Evolutionary conservation across 92 coral and sea anemone genomes (phyloP).

Genomic region (Palythoa heliodiscus): DNA sequence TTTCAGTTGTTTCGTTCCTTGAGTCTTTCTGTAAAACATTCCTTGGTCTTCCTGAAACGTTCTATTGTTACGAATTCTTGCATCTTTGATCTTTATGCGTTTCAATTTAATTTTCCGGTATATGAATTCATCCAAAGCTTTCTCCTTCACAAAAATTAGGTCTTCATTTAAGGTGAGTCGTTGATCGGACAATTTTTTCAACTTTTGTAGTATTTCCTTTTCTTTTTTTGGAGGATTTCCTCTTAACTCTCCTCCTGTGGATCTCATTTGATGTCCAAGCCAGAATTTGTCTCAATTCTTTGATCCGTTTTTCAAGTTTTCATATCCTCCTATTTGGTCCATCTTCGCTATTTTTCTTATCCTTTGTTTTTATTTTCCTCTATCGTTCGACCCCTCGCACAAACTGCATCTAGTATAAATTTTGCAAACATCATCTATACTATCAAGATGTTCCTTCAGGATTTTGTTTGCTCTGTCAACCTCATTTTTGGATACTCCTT

Average conservation of each 20-base stretch:
- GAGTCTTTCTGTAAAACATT: slow-evolving; percentile 21
- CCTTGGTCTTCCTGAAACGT: slow-evolving; percentile 31
- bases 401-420: slow-evolving; percentile 6
- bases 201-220: background rate
- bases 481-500: background rate
- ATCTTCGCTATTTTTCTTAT: background rate
- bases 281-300: background rate
- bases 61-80: slow-evolving; percentile 32
- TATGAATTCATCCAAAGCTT: slow-evolving; percentile 39
- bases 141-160: slow-evolving; percentile 1
- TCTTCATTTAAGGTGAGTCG: background rate
- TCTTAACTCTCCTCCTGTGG: slow-evolving; percentile 3
- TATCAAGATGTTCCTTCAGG: background rate
- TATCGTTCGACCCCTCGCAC: slow-evolving; percentile 11
- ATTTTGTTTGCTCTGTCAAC: slow-evolving; percentile 9
- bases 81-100: slow-evolving; percentile 7
- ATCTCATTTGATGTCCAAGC: slow-evolving; percentile 1
- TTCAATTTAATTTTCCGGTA: slow-evolving; percentile 26
- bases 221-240: slow-evolving; percentile 6
- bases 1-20: slow-evolving; percentile 26
- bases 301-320: background rate
- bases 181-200: background rate
- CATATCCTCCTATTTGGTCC: slow-evolving; percentile 3
- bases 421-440: background rate
- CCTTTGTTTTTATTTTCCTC: slow-evolving; percentile 13